phyloP scores from a whole-genome alignment of 2,888 invertebrate species.

The Hermaeophaga mercurialis region DNA sequence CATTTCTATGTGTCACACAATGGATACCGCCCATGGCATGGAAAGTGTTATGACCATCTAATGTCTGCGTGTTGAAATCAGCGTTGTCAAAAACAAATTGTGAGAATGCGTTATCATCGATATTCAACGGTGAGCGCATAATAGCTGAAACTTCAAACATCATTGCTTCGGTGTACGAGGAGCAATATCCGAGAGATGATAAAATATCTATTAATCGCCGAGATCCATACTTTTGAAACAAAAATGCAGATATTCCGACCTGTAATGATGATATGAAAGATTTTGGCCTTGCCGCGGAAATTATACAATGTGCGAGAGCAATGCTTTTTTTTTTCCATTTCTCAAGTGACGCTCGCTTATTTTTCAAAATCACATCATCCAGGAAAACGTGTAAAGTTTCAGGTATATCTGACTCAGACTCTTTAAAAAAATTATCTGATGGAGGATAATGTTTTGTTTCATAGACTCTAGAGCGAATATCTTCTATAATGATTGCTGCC shows the following conservation, averaged over 20 bases:
- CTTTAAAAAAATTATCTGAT: constrained; percentile 18
- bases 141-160: constrained; percentile 37
- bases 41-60: constrained; percentile 11
- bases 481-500: constrained; percentile 36
- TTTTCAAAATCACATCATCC: neutral
- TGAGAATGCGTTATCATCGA: neutral
- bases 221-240: constrained; percentile 37
- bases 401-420: constrained; percentile 16
- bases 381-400: constrained; percentile 8
- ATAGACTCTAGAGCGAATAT: constrained; percentile 17
- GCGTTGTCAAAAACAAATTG: constrained; percentile 10
- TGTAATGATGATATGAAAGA: constrained; percentile 35
- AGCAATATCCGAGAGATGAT: constrained; percentile 37
- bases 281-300: constrained; percentile 20
- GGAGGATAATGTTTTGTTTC: constrained; percentile 25
- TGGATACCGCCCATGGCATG: constrained; percentile 14
- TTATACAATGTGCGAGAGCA: constrained; percentile 31
- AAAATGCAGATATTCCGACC: constrained; percentile 28
- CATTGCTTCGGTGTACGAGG: constrained; percentile 37
- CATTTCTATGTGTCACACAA: constrained; percentile 10
- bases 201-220: constrained; percentile 30
- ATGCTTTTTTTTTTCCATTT: constrained; percentile 17
- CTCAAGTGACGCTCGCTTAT: constrained; percentile 6
- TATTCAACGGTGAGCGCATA: constrained; percentile 2
- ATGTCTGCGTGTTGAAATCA: constrained; percentile 6